Conservation (phyloP, 2,888 invertebrate genomes). For the Sphaerophoria rueppellii region DNA sequence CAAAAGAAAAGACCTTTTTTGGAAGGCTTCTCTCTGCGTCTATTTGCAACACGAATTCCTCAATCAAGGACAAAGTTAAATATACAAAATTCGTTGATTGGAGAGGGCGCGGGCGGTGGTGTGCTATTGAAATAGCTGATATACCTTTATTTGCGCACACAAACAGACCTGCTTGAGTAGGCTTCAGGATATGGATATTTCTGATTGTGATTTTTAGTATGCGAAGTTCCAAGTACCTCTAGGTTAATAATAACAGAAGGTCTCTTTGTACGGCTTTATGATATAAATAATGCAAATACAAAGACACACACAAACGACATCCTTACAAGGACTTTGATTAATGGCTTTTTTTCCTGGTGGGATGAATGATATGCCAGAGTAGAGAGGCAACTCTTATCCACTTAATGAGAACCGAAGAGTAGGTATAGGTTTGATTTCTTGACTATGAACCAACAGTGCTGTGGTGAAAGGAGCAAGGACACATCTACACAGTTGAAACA, state of each 20-base stretch:
- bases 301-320: conserved; percentile 38
- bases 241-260: conserved; percentile 15
- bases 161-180: no score
- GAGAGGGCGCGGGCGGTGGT: background rate
- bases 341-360: conserved; percentile 30
- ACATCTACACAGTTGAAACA: background rate
- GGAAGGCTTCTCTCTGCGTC: background rate
- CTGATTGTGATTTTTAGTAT: conserved; percentile 22
- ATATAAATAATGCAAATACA: conserved; percentile 53
- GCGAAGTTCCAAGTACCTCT: conserved; percentile 1
- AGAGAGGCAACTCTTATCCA: conserved; percentile 26
- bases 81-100: background rate
- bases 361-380: conserved; percentile 37
- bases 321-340: conserved; percentile 52
- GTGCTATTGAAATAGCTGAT: background rate
- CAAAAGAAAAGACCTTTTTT: conserved; percentile 19
- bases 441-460: conserved; percentile 3
- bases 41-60: background rate
- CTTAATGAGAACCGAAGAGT: background rate
- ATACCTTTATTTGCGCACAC: background rate
- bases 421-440: conserved; percentile 5
- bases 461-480: background rate
- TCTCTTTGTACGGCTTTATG: conserved; percentile 31
- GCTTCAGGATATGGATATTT: no score
- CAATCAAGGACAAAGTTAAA: conserved; percentile 29